These are phyloP conservation scores for Macrophya alboannulata DNA, from an alignment of 2,888 invertebrate genomes.

Conservation along the genomic window DNA sequence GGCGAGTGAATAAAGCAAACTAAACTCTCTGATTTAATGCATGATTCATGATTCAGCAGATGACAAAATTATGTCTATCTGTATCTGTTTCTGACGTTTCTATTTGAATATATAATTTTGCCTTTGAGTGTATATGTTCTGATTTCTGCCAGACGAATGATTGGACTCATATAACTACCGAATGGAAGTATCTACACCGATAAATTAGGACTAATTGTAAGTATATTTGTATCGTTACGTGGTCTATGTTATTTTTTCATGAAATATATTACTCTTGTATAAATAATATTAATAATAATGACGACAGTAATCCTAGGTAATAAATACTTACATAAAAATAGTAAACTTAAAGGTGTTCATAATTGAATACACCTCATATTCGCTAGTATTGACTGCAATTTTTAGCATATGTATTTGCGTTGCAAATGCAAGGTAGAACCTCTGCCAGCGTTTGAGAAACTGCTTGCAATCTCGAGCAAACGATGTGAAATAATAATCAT, in stretches of 20 bases:
- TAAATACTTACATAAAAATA: slow-evolving; percentile 31
- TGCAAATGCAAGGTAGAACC: not conserved
- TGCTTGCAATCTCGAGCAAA: not conserved
- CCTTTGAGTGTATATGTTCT: not conserved
- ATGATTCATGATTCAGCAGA: not conserved
- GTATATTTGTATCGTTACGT: not conserved
- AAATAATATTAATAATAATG: slow-evolving; percentile 55
- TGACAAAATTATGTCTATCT: too few relatives aligned
- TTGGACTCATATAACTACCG: not conserved
- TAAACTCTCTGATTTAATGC: not conserved
- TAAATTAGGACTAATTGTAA: slow-evolving; percentile 22
- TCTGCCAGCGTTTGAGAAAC: not conserved
- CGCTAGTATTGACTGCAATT: slow-evolving; percentile 4
- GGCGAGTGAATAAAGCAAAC: not conserved
- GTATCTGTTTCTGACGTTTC: too few relatives aligned
- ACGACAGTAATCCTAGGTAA: slow-evolving; percentile 25
- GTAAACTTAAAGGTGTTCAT: not conserved
- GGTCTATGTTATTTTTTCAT: not conserved
- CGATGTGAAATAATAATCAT: not conserved
- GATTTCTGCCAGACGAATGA: not conserved
- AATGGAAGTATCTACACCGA: slow-evolving; percentile 35
- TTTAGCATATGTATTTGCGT: slow-evolving; percentile 3
- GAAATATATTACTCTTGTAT: slow-evolving; percentile 58
- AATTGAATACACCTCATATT: not conserved
- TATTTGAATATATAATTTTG: not conserved